Evolutionary conservation across 1,140 invertebrate species (phyloP).

Genomic region (Trachymyrmex cornetzi): DNA sequence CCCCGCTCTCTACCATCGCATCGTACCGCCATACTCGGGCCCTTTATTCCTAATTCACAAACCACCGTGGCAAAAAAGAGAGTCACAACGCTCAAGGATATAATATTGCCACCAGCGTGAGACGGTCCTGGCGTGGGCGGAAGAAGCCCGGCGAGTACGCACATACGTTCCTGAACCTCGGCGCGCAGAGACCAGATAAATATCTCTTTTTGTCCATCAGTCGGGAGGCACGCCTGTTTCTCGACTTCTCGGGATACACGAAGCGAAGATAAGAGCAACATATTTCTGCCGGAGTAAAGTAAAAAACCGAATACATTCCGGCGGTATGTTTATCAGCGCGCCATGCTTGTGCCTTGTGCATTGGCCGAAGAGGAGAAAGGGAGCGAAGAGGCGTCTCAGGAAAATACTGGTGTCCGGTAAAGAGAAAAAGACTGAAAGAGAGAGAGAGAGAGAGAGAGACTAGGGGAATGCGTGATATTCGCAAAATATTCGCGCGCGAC

Average conservation of each 20-base stretch:
- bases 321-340: slow-evolving; percentile 51
- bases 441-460: background rate
- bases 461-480: slow-evolving; percentile 8
- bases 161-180: slow-evolving; percentile 55
- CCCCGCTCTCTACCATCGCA: slow-evolving; percentile 33
- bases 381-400: background rate
- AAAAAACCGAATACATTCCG: slow-evolving; percentile 52
- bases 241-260: slow-evolving; percentile 59
- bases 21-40: slow-evolving; percentile 51
- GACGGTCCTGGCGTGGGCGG: slow-evolving; percentile 62
- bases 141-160: slow-evolving; percentile 43
- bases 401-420: background rate
- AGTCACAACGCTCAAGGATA: slow-evolving; percentile 63
- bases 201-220: slow-evolving; percentile 65
- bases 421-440: background rate
- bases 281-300: slow-evolving; percentile 42
- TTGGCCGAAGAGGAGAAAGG: background rate
- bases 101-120: slow-evolving; percentile 73
- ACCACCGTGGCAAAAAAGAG: slow-evolving; percentile 64
- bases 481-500: background rate
- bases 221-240: slow-evolving; percentile 60
- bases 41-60: slow-evolving; percentile 82
- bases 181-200: slow-evolving; percentile 50
- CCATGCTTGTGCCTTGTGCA: slow-evolving; percentile 52
- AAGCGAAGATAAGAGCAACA: slow-evolving; percentile 58